Base-by-base conservation (phyloP, 2,113 vertebrate species). In the Elaphurus davidianus region DNA sequence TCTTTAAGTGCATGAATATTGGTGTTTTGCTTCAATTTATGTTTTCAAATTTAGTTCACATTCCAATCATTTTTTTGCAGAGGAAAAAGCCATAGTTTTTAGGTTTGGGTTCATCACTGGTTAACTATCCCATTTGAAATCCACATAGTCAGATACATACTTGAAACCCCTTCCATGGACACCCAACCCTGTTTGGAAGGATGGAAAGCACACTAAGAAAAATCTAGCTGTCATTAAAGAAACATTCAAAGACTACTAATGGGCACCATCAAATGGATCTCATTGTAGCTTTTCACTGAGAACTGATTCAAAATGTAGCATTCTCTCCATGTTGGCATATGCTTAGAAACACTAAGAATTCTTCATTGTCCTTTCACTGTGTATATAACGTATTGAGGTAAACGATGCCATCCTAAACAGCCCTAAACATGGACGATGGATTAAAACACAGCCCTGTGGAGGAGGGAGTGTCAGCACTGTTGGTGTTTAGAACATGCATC, bases 401-500 rank as follows among this genome's bases (percentile, higher is more conserved):
- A 95, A 93, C 11, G 94, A 30, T 57, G 67, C 19, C 27, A 57
- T 40, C 33, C 45, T 62, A 23, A 96, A 92, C 71, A 91, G 0
- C 33, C 60, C 45, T 74, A 96, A 95, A 87, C 93, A 87, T 5
- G 64, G 91, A 11, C 7, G 6, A 6, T 40, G 86, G 83, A 85
- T 94, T 94, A 97, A 83, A 88, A 62, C 30, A 76, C 6, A 96
- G 55, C 84, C 85, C 57, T 1, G 15, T 45, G 43, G 52, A 10
- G 2, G 74, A 97, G 96, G 92, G 95, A 93, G 89, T 78, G 89
- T 54, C 57, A 82, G 78, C 13, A 0, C 92, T 55, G 59, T 96
- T 95, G 90, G 36, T 92, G 93, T 92, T 96, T 96, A 79, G 93
- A 92, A 12, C 30, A 94, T 76, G 16, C 0, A 50, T 97, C 89